These are phyloP conservation scores for Octopus sinensis DNA, from an alignment of 1,140 invertebrate genomes.

Conservation along the genomic window DNA sequence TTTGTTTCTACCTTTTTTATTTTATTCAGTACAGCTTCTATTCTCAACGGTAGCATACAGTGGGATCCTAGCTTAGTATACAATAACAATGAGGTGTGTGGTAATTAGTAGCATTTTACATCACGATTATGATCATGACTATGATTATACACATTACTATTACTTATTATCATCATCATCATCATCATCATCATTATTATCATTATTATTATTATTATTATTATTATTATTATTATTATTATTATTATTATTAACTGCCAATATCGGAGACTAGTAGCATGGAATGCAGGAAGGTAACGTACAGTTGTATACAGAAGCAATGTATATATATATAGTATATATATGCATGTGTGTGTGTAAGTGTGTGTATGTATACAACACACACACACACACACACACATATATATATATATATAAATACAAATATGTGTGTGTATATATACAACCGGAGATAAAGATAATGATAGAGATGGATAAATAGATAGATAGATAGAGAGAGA, in stretches of 20 bases:
- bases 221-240: no score
- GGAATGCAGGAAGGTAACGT: background rate
- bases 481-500: background rate
- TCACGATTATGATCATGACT: background rate
- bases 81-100: background rate
- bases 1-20: background rate
- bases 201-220: no score
- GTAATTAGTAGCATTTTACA: background rate
- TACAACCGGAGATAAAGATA: background rate
- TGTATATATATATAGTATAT: background rate
- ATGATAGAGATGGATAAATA: background rate
- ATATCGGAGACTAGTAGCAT: background rate
- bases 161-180: no score
- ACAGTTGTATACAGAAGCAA: background rate
- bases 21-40: background rate
- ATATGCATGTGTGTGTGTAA: background rate
- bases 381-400: constrained; percentile 4
- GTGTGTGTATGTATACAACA: background rate
- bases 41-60: background rate
- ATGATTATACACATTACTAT: no score
- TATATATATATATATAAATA: background rate
- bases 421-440: background rate
- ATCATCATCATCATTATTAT: no score
- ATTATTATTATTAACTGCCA: no score
- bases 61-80: background rate